These are phyloP conservation scores for Carlito syrichta DNA, from an alignment of 2,113 vertebrate species.

Conservation along the genomic window DNA sequence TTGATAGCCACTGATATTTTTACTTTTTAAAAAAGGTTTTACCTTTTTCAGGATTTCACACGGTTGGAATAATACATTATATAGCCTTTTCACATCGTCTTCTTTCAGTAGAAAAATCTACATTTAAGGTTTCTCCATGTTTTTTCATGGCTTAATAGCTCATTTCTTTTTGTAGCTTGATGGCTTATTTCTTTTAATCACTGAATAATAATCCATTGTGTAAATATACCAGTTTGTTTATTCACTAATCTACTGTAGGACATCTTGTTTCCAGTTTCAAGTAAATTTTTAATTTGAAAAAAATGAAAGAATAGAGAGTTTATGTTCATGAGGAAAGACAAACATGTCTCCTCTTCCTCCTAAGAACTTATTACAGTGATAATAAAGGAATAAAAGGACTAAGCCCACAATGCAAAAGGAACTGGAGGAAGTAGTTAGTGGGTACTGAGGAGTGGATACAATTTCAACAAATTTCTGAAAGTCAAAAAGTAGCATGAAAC, in stretches of 20 bases:
- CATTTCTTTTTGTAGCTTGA: background rate
- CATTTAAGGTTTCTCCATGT: background rate
- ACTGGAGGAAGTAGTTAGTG: background rate
- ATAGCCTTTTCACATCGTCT: background rate
- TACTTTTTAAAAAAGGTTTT: no score
- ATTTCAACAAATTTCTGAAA: conserved; percentile 1
- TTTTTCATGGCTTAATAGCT: background rate
- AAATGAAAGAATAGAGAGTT: background rate
- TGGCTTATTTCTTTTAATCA: background rate
- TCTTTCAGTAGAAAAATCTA: background rate
- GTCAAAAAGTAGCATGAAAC: background rate
- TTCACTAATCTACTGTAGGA: background rate
- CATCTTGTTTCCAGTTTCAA: background rate
- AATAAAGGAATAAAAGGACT: background rate
- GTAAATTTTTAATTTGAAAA: conserved; percentile 5
- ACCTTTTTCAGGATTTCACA: background rate
- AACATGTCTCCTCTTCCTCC: background rate
- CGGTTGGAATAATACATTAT: background rate
- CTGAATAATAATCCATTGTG: background rate
- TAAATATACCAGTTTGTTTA: background rate
- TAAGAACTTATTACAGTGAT: background rate
- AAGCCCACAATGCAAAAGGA: background rate
- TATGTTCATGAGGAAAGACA: background rate
- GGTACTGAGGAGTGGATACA: background rate
- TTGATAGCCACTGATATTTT: background rate